Conservation (phyloP, 1,140 invertebrate genomes). For the Lamellibrachia luymesi region DNA sequence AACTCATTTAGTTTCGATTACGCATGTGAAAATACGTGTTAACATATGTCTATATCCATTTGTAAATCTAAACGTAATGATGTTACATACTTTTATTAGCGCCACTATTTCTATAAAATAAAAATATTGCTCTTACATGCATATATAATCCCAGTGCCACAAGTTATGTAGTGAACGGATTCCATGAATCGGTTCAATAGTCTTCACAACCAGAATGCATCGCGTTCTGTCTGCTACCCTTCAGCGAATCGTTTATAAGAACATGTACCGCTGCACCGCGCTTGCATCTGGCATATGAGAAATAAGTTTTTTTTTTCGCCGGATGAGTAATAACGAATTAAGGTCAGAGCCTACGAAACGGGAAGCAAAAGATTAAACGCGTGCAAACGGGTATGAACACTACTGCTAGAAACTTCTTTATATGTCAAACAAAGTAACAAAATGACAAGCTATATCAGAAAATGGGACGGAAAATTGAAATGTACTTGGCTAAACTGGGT, state of each 20-base stretch:
- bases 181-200: neutral
- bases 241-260: neutral
- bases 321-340: neutral
- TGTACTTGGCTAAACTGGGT: neutral
- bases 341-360: neutral
- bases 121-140: neutral
- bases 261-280: neutral
- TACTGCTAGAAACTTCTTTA: neutral
- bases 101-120: neutral
- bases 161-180: neutral
- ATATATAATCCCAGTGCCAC: neutral
- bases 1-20: neutral
- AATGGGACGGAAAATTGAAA: neutral
- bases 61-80: neutral
- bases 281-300: neutral
- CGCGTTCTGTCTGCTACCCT: neutral
- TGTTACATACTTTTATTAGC: neutral
- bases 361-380: neutral
- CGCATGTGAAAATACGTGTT: neutral
- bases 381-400: neutral
- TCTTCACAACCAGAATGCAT: neutral
- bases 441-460: neutral
- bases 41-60: neutral
- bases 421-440: neutral
- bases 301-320: neutral